Conservation (phyloP, 2,888 invertebrate species). For the Pediacus dermestoides region DNA sequence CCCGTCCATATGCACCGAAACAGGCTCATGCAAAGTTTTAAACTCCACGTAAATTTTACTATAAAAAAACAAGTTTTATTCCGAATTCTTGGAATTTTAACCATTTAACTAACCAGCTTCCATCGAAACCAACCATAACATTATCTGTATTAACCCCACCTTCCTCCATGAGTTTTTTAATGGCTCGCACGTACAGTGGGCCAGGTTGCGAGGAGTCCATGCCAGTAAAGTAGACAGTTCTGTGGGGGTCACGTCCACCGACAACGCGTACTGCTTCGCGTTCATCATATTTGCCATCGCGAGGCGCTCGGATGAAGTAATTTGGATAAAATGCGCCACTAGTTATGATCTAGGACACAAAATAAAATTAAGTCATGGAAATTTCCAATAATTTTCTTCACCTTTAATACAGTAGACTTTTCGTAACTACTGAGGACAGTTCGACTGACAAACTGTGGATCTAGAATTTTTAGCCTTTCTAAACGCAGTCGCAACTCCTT, state of each 20-base stretch:
- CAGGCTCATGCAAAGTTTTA: conserved; percentile 37
- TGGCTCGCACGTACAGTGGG: conserved; percentile 62
- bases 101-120: conserved; percentile 49
- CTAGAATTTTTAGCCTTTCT: conserved; percentile 57
- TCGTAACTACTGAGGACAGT: conserved; percentile 51
- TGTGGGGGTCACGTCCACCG: conserved; percentile 71
- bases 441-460: no score
- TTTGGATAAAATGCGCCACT: conserved; percentile 92
- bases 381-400: conserved; percentile 32
- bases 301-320: conserved; percentile 65
- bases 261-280: conserved; percentile 63
- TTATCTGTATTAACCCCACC: conserved; percentile 49
- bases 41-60: conserved; percentile 70
- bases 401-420: conserved; percentile 63
- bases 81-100: neutral
- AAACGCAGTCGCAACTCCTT: conserved; percentile 67
- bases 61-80: conserved; percentile 36
- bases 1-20: conserved; percentile 35
- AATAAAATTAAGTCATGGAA: conserved; percentile 46
- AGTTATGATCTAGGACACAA: no score
- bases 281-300: conserved; percentile 59
- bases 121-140: conserved; percentile 52
- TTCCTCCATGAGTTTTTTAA: conserved; percentile 57
- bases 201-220: conserved; percentile 65
- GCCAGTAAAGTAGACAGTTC: conserved; percentile 66